These are phyloP conservation scores for Rafetus swinhoei DNA, from an alignment of 2,113 vertebrate species.

Conservation along the genomic window DNA sequence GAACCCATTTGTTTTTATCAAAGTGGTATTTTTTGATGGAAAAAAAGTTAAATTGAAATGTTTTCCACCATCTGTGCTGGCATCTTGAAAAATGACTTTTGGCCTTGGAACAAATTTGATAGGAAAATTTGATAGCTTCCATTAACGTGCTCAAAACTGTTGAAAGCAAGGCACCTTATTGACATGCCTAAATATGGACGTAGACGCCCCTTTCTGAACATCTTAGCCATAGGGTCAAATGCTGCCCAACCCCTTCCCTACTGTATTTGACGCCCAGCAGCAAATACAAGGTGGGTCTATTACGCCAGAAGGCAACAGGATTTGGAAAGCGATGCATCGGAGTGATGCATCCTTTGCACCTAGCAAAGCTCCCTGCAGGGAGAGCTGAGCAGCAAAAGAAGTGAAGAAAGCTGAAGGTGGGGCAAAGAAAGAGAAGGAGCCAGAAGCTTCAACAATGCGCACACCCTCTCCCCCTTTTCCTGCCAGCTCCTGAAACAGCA, in stretches of 20 bases:
- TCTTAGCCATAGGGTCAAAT: neutral
- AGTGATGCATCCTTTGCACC: neutral
- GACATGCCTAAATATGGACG: neutral
- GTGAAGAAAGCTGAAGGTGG: neutral
- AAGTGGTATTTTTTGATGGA: constrained; percentile 5
- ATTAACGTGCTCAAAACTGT: neutral
- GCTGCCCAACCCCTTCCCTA: neutral
- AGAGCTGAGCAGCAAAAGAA: neutral
- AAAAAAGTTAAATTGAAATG: neutral
- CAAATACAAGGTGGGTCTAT: neutral
- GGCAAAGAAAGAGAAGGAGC: neutral
- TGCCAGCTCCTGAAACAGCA: neutral
- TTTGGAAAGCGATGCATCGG: neutral
- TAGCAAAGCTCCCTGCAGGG: neutral
- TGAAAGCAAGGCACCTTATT: neutral
- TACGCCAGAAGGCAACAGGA: neutral
- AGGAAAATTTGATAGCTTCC: neutral
- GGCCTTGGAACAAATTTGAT: neutral
- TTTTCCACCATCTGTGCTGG: neutral
- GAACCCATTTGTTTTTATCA: constrained; percentile 57
- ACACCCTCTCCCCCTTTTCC: neutral
- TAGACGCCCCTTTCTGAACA: neutral
- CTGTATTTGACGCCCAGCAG: neutral
- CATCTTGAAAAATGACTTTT: neutral
- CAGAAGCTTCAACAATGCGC: constrained; percentile 1